phyloP scores from a whole-genome alignment of 2,113 vertebrate species.

The Eretmochelys imbricata region DNA sequence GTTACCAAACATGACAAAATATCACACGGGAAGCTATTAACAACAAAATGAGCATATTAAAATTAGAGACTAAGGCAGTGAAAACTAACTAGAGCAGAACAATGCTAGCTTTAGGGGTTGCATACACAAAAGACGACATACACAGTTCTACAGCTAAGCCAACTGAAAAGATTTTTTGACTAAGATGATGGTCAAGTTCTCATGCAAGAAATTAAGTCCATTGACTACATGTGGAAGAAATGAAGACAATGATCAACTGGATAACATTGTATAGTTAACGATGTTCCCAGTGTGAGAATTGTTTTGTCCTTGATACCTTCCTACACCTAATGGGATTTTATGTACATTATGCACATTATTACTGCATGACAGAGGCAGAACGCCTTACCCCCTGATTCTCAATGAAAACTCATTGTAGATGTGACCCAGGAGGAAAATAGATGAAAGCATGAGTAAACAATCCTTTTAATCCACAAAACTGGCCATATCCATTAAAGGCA shows the following conservation, averaged over 20 bases:
- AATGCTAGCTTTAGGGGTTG: background rate
- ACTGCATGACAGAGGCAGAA: background rate
- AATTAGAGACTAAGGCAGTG: no score
- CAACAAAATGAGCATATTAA: no score
- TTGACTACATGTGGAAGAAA: slow-evolving; percentile 27
- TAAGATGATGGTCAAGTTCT: background rate
- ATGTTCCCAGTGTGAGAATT: background rate
- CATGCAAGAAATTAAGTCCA: background rate
- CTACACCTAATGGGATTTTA: background rate
- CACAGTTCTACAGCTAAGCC: background rate
- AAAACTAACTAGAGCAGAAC: background rate
- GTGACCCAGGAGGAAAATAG: background rate
- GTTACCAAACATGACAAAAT: fast-evolving
- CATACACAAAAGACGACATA: fast-evolving
- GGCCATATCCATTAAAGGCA: background rate
- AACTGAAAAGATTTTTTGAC: background rate
- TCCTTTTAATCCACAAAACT: background rate
- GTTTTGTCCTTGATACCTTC: background rate
- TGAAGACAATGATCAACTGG: background rate
- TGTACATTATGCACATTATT: background rate
- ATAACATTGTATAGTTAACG: background rate
- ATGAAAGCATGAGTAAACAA: background rate
- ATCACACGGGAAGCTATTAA: background rate
- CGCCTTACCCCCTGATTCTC: background rate
- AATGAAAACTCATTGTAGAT: background rate